These are phyloP conservation scores for Ectropis crepuscularia DNA, from an alignment of 2,888 invertebrate genomes.

Conservation along the genomic window DNA sequence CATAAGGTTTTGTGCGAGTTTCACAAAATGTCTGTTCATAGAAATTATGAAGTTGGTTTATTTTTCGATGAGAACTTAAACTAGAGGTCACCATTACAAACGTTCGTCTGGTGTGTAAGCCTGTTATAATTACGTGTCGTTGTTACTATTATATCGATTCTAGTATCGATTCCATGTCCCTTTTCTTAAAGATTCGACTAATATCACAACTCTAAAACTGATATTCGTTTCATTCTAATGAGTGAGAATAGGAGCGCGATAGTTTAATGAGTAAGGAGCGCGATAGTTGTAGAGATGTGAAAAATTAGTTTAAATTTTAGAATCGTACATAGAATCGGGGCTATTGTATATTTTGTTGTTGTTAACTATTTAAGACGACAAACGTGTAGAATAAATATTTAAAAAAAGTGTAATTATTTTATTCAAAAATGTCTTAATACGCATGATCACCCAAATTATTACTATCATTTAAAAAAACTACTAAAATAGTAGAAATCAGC, in stretches of 20 bases:
- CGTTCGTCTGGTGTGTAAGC: constrained; percentile 61
- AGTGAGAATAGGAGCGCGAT: not conserved
- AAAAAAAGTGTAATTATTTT: constrained; percentile 42
- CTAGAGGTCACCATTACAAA: constrained; percentile 66
- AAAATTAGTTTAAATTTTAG: not conserved
- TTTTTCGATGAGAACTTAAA: not conserved
- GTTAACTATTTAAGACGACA: constrained; percentile 80
- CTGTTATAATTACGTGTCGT: constrained; percentile 64
- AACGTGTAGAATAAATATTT: constrained; percentile 79
- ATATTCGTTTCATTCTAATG: not conserved
- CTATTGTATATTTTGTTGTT: constrained; percentile 81
- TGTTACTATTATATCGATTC: constrained; percentile 71
- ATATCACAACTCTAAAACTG: not conserved
- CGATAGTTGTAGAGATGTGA: not conserved
- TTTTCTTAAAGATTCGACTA: constrained; percentile 2
- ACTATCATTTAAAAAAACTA: constrained; percentile 45
- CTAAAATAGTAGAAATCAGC: constrained; percentile 59
- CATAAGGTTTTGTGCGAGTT: too few relatives aligned
- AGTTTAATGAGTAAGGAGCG: not conserved
- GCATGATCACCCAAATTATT: constrained; percentile 15
- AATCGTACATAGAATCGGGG: constrained; percentile 37
- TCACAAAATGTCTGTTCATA: too few relatives aligned
- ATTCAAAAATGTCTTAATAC: constrained; percentile 5
- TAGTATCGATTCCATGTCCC: constrained; percentile 9
- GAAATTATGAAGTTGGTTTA: too few relatives aligned